Evolutionary conservation across 2,888 invertebrate species (phyloP), one percentile per base, ranked within the genome.

Genomic region (Colostygia pectinataria): DNA sequence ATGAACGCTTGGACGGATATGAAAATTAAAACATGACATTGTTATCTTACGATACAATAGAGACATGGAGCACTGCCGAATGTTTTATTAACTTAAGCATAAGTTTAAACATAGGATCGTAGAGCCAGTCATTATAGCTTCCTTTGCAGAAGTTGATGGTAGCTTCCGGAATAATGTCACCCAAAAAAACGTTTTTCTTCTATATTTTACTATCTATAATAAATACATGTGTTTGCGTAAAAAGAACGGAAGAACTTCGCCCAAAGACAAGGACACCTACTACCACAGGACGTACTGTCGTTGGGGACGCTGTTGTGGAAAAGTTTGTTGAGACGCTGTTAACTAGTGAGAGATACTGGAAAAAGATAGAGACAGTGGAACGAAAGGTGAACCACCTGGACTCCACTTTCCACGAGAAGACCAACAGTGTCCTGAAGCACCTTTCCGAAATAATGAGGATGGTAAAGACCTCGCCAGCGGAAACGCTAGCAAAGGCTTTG

Each of bases 241-340:
- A 63, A 55, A 43, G 61, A 49, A 32, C 36, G 0, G 32, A 49
- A 1, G 53, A 46, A 0, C 2, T 6, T 3, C 33, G 27, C 1
- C 15, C 55, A 7, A 43, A 44, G 13, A 33, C 15, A 9, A 43
- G 43, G 6, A 31, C 18, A 2, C 45, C 53, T 1, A 64, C 75
- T 0, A 67, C 76, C 0, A 62, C 68, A 0, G 58, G 55, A 1
- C 41, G 55, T 2, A 51, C 57, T 4, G 53, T 53, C 0, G 68
- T 68, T 34, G 70, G 71, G 1, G 84, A 82, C 27, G 61, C 62
- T 1, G 74, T 82, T 0, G 77, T 84, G 0, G 87, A 87, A 47
- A 84, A 82, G 38, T 86, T 88, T 55, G 77, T 85, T 0, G 83
- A 87, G 39, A 83, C 80, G 0, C 62, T 89, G 8, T 73, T 87